These are phyloP conservation scores for Semnornis frantzii DNA, from an alignment of 2,113 vertebrate species.

Conservation along the genomic window DNA sequence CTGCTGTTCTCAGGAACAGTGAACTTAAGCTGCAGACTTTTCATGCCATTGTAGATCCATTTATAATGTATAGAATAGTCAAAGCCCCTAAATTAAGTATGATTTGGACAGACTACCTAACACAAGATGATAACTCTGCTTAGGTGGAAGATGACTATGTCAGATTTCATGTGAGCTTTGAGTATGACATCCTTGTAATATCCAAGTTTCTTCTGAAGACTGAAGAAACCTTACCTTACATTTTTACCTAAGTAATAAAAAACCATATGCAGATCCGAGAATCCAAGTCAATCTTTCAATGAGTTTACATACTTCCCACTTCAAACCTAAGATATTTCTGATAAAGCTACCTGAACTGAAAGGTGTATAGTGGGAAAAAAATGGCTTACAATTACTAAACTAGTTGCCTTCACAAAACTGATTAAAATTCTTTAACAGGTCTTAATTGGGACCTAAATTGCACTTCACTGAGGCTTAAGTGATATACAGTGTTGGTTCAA, in stretches of 20 bases:
- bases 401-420: background rate
- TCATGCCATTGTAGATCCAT: background rate
- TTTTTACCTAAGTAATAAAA: background rate
- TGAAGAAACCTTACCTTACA: background rate
- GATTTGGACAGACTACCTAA: background rate
- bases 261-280: background rate
- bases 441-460: slow-evolving; percentile 18
- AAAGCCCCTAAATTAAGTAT: background rate
- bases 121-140: background rate
- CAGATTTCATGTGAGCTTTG: background rate
- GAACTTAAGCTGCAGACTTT: background rate
- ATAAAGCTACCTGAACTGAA: background rate
- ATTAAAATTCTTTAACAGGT: slow-evolving; percentile 16
- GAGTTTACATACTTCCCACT: background rate
- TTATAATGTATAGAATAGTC: background rate
- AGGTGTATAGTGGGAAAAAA: background rate
- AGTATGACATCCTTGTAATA: background rate
- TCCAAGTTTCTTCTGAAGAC: background rate
- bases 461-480: background rate
- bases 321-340: background rate
- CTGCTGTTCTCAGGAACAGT: background rate
- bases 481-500: background rate
- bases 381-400: background rate
- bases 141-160: background rate
- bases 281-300: background rate